Percentiles rank a stretch among this genome's conserved stretches.
These are phyloP conservation scores for Noctua fimbriata DNA, from an alignment of 2,888 invertebrate genomes.

Conservation along the genomic window DNA sequence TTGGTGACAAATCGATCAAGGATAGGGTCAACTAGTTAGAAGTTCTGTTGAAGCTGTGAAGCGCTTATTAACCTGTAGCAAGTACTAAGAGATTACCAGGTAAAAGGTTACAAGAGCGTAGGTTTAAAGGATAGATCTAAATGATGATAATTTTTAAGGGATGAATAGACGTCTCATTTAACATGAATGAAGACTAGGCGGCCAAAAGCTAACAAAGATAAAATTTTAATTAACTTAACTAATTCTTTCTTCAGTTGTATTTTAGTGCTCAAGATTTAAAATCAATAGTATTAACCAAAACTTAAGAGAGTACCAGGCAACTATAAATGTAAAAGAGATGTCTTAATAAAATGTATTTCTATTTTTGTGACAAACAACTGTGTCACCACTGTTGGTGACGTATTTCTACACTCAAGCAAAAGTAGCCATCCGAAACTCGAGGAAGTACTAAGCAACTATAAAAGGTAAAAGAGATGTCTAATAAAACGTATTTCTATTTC, in stretches of 20 bases:
- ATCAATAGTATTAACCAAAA: neutral
- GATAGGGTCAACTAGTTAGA: slow-evolving; percentile 4
- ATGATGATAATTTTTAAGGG: neutral
- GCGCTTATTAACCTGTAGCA: neutral
- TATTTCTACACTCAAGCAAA: neutral
- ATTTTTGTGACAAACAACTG: slow-evolving; percentile 69
- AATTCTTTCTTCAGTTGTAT: neutral
- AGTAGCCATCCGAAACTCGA: neutral
- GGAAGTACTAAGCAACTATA: neutral
- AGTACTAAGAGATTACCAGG: neutral
- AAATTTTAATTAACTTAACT: neutral
- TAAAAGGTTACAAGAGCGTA: neutral
- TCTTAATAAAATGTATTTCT: neutral
- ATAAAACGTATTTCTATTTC: slow-evolving; percentile 6
- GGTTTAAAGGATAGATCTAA: neutral
- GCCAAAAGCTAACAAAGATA: neutral
- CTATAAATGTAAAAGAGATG: neutral
- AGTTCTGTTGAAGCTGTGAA: neutral
- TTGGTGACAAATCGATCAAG: slow-evolving; percentile 22
- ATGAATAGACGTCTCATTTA: neutral
- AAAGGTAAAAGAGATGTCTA: neutral
- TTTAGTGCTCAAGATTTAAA: neutral
- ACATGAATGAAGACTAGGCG: neutral
- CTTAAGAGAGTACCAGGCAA: neutral
- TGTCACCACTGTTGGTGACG: slow-evolving; percentile 83